Conservation (phyloP, 92 coral and sea anemone genomes). For the Ricordea florida region DNA sequence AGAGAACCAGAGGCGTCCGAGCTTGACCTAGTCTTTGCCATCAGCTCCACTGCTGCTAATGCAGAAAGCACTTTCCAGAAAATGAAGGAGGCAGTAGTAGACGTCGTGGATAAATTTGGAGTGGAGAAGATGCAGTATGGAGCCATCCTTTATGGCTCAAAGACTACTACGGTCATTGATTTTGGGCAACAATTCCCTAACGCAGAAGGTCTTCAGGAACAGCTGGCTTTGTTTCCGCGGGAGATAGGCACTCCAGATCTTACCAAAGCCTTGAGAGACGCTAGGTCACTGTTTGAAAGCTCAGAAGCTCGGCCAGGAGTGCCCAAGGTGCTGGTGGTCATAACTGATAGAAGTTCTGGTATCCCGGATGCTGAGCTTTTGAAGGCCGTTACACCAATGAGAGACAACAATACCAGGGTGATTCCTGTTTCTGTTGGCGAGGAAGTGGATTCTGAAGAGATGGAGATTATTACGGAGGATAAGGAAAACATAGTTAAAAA, state of each 20-base stretch:
- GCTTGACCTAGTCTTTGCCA: constrained; percentile 57
- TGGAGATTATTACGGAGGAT: constrained; percentile 44
- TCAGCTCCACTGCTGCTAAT: constrained; percentile 20
- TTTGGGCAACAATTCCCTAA: constrained; percentile 37
- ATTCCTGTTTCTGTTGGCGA: constrained; percentile 64
- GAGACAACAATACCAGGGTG: constrained; percentile 47
- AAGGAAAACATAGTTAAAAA: too few species aligned
- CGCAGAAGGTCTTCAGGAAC: constrained; percentile 17
- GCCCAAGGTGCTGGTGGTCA: constrained; percentile 56
- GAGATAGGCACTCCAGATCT: too few species aligned
- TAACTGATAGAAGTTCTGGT: constrained; percentile 56
- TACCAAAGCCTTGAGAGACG: constrained; percentile 39
- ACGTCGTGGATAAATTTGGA: constrained; percentile 43
- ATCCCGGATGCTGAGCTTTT: constrained; percentile 30
- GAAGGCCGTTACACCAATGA: constrained; percentile 35
- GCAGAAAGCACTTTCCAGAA: constrained; percentile 37
- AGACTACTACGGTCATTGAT: constrained; percentile 27
- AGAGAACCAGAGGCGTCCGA: not conserved
- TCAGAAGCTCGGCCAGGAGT: constrained; percentile 58
- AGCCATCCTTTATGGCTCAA: constrained; percentile 48
- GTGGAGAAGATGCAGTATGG: constrained; percentile 61
- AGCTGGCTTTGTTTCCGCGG: too few species aligned
- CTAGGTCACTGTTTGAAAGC: constrained; percentile 30
- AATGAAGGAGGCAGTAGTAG: constrained; percentile 38
- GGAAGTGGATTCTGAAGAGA: constrained; percentile 56